These are phyloP conservation scores for Macrosteles quadrilineatus DNA, from an alignment of 1,140 invertebrate species.

Conservation along the genomic window DNA sequence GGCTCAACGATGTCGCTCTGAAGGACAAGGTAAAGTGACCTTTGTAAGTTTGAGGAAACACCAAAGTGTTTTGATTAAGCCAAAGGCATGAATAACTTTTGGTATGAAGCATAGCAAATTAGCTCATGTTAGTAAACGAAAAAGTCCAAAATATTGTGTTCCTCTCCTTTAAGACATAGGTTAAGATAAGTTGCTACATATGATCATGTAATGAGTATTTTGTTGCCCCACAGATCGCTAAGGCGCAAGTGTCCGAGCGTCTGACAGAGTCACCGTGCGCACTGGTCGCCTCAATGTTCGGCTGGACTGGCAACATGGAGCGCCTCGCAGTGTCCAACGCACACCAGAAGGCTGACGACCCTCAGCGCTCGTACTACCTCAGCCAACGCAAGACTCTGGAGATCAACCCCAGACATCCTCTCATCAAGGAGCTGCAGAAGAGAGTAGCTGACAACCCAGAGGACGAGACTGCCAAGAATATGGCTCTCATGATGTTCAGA, in stretches of 20 bases:
- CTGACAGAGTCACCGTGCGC: conserved; percentile 93
- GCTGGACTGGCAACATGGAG: conserved; percentile 99
- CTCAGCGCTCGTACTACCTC: conserved; percentile 87
- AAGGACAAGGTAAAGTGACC: conserved; percentile 79
- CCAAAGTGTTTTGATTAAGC: no score
- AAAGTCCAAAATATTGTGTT: no score
- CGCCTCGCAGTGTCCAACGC: conserved; percentile 94
- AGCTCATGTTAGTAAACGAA: no score
- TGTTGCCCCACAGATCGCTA: conserved; percentile 74
- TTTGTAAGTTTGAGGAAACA: no score
- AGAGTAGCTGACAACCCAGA: conserved; percentile 77
- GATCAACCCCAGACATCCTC: conserved; percentile 96
- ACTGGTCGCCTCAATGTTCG: conserved; percentile 94
- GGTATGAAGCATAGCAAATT: no score
- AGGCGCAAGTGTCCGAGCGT: conserved; percentile 87
- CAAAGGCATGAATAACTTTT: no score
- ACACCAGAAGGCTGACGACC: conserved; percentile 94
- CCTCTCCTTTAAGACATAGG: no score
- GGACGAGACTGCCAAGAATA: conserved; percentile 81
- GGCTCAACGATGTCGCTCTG: conserved; percentile 84
- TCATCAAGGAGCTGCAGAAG: conserved; percentile 87
- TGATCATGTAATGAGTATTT: no score
- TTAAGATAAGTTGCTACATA: no score
- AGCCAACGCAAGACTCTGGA: conserved; percentile 98
- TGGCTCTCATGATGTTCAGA: conserved; percentile 91